Conservation (phyloP, 1,140 invertebrate species). For the Colletes gigas region DNA sequence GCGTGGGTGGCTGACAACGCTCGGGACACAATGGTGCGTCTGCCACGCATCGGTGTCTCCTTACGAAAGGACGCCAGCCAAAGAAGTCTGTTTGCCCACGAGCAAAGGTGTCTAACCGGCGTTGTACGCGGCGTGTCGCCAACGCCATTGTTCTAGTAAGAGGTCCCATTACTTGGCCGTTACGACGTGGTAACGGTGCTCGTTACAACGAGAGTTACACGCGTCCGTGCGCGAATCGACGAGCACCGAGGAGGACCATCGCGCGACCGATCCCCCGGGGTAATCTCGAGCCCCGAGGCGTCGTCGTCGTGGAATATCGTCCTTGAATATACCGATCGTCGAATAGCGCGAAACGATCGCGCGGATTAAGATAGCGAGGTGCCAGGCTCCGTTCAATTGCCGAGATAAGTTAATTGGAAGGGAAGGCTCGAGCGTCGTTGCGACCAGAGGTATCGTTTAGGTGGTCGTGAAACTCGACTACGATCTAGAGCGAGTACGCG, state of each 20-base stretch:
- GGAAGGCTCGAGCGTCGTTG: slow-evolving; percentile 3
- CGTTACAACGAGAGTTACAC: slow-evolving; percentile 68
- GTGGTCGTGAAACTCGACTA: neutral
- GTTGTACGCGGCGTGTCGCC: slow-evolving; percentile 45
- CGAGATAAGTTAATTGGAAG: slow-evolving; percentile 48
- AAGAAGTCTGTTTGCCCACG: slow-evolving; percentile 61
- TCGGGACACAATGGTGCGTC: slow-evolving; percentile 53
- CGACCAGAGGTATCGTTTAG: slow-evolving; percentile 16
- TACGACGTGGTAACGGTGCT: slow-evolving; percentile 65
- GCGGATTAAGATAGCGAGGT: slow-evolving; percentile 58
- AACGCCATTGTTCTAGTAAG: slow-evolving; percentile 65
- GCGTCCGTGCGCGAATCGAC: slow-evolving; percentile 33
- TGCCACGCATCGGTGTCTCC: slow-evolving; percentile 42
- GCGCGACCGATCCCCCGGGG: neutral
- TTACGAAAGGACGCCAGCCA: slow-evolving; percentile 29
- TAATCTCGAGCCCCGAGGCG: neutral
- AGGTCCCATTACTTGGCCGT: slow-evolving; percentile 61
- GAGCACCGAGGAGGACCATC: neutral
- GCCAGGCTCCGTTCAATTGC: slow-evolving; percentile 1
- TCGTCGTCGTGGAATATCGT: neutral
- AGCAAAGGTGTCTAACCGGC: slow-evolving; percentile 43
- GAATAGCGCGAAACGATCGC: slow-evolving; percentile 39
- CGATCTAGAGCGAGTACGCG: slow-evolving; percentile 2
- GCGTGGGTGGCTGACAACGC: slow-evolving; percentile 57
- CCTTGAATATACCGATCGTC: neutral